A percentile compares a stretch with the other conserved stretches of the same genome.
These are phyloP conservation scores for Muraenolepis orangiensis DNA, from an alignment of 2,797 vertebrate genomes.

Conservation along the genomic window DNA sequence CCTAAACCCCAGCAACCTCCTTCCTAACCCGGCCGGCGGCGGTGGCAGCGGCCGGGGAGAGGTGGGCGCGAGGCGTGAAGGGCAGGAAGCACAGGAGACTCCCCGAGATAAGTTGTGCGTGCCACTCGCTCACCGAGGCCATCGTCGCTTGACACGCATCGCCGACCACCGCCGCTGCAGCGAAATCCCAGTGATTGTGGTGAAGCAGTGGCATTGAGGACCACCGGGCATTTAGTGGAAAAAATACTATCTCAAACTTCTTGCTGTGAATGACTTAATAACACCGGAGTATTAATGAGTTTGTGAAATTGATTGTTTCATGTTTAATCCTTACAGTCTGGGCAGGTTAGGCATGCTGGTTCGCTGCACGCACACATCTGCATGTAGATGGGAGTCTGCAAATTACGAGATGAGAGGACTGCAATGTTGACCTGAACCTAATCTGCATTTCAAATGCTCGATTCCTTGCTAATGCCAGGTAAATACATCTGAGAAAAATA, in stretches of 20 bases:
- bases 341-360: neutral
- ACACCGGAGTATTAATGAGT: neutral
- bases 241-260: neutral
- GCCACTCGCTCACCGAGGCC: neutral
- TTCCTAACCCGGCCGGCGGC: neutral
- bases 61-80: neutral
- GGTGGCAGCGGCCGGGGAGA: neutral
- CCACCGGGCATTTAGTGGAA: neutral
- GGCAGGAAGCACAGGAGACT: neutral
- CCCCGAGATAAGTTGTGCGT: neutral
- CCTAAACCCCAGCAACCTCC: neutral
- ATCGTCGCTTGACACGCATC: neutral
- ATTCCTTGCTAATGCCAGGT: neutral
- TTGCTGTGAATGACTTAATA: neutral
- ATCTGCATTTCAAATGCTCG: conserved; percentile 15
- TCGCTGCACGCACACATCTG: neutral
- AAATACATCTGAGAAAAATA: conserved; percentile 9
- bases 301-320: neutral
- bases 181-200: neutral
- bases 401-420: conserved; percentile 7
- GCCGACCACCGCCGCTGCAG: neutral
- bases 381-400: neutral
- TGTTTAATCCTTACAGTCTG: neutral
- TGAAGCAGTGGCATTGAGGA: neutral
- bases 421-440: conserved; percentile 2